These are phyloP conservation scores for Drosophila oshimai DNA, from an alignment of 1,140 invertebrate genomes.

Conservation along the genomic window DNA sequence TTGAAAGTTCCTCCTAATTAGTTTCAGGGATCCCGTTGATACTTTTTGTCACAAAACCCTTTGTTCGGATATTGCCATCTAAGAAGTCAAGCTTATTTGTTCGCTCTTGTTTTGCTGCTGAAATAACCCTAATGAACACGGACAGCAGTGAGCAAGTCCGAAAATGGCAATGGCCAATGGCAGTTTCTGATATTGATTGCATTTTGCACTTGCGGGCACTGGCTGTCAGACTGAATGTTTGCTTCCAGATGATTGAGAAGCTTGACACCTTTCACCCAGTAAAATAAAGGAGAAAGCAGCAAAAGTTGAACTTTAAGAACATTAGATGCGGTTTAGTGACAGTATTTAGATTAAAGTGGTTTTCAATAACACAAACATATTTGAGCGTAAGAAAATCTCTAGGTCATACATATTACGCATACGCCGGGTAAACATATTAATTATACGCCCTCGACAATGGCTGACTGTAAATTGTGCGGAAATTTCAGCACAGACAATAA, in stretches of 20 bases:
- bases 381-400: background rate
- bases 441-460: slow-evolving; percentile 36
- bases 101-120: background rate
- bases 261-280: slow-evolving; percentile 18
- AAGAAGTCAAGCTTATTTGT: background rate
- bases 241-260: slow-evolving; percentile 14
- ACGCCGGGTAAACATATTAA: slow-evolving; percentile 53
- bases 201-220: slow-evolving; percentile 39
- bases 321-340: background rate
- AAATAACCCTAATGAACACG: slow-evolving; percentile 36
- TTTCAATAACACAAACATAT: background rate
- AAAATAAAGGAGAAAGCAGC: background rate
- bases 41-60: background rate
- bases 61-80: background rate
- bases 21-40: too few species aligned
- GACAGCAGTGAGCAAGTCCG: slow-evolving; percentile 24
- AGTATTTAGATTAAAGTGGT: background rate
- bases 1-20: too few species aligned
- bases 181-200: slow-evolving; percentile 58
- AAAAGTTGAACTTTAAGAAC: slow-evolving; percentile 2
- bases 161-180: slow-evolving; percentile 17
- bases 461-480: slow-evolving; percentile 43
- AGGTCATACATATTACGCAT: slow-evolving; percentile 38
- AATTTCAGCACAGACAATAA: slow-evolving; percentile 46
- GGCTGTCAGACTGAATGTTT: slow-evolving; percentile 32